Base-by-base conservation (phyloP, 2,797 vertebrate genomes). In the Platyrinchus mystaceus region DNA sequence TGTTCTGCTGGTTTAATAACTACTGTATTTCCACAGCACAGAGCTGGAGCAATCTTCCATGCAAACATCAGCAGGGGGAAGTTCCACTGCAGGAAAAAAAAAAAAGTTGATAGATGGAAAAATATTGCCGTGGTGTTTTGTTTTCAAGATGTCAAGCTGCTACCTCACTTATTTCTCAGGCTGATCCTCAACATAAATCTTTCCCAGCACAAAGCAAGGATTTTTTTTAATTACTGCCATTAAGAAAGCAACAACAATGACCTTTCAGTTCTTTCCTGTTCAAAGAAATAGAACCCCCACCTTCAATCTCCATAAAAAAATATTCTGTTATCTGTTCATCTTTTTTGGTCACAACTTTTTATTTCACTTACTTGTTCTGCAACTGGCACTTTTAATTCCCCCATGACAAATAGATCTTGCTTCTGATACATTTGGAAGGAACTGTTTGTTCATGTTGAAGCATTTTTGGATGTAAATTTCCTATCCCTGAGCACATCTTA, bases 51-150 rank as follows among this genome's bases (percentile, higher is more conserved):
- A 86, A 99, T 98, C 98, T 99, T 99, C 99, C 99, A 99, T 56
- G 99, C 99, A 95, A 99, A 99, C 99, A 99, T 99, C 98, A 99
- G 98, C 97, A 99, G 98, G 93, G 99, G 99, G 98, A 99, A 99
- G 98, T 99, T 99, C 99, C 99, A 99, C 99, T 99, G 98, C 63
- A 95, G 85, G 86, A 7, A 7, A 13, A 73, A 68, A 89, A 95
- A 95, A 94, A 90, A 9, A 92, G 91, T 94, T 96, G 96, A 96
- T 89, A 95, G 91, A 96, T 77, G 92, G 94, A 97, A 97, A 96
- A 94, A 96, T 92, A 95, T 77, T 91, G 60, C 82, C 1, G 26
- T 60, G 46, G 47, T 91, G 87, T 92, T 97, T 95, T 97, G 95
- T 95, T 96, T 97, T 95, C 95, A 93, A 96, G 94, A 96, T 95